Evolutionary conservation across 2,113 vertebrate species (phyloP).

Genomic region (Bambusicola thoracicus): DNA sequence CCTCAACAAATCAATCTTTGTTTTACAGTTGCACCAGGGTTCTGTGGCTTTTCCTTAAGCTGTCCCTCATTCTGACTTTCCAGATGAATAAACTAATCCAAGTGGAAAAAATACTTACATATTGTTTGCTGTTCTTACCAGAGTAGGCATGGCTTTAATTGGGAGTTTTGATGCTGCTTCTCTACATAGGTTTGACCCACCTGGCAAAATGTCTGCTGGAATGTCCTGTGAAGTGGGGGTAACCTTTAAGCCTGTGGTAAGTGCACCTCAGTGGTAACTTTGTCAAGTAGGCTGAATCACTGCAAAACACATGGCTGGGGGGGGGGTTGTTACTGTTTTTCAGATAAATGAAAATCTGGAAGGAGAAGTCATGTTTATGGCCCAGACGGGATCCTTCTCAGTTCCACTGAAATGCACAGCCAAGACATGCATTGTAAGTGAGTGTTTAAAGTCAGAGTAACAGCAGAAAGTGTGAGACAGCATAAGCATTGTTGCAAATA

Average conservation of each 20-base stretch:
- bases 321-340: background rate
- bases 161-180: background rate
- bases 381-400: constrained; percentile 84
- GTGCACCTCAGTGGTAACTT: constrained; percentile 2
- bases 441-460: background rate
- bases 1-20: background rate
- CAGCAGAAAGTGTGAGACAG: background rate
- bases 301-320: background rate
- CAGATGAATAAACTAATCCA: background rate
- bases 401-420: constrained; percentile 86
- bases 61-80: constrained; percentile 17
- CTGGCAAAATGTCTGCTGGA: constrained; percentile 85
- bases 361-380: constrained; percentile 85
- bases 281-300: background rate
- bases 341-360: constrained; percentile 88
- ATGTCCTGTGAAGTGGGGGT: constrained; percentile 88
- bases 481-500: background rate
- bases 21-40: background rate
- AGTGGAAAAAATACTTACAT: background rate
- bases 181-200: constrained; percentile 84
- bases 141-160: background rate
- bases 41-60: background rate
- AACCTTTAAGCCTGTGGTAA: constrained; percentile 89
- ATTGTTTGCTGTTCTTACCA: background rate
- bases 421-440: constrained; percentile 89